Percentiles rank a stretch among this genome's conserved stretches.
Conservation (phyloP, 2,797 vertebrate genomes). For the Pseudomugil tenellus region DNA sequence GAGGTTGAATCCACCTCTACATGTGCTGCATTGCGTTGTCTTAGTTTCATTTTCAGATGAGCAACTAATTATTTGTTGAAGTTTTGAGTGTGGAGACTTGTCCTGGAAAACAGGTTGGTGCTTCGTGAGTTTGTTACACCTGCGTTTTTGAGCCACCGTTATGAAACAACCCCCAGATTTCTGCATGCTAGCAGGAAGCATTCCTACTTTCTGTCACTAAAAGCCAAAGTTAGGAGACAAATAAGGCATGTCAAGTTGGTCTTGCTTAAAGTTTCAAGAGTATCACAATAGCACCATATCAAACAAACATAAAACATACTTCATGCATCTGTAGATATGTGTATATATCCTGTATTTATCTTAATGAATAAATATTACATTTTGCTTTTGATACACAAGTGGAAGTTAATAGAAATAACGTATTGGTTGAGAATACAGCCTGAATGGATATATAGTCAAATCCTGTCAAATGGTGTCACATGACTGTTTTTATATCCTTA, state of each 20-base stretch:
- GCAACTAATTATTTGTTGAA: background rate
- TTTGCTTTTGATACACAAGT: slow-evolving; percentile 56
- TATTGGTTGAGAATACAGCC: slow-evolving; percentile 40
- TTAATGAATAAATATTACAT: slow-evolving; percentile 63
- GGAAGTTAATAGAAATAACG: slow-evolving; percentile 64
- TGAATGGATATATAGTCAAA: slow-evolving; percentile 13
- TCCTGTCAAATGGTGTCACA: slow-evolving; percentile 27
- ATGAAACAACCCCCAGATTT: slow-evolving; percentile 30
- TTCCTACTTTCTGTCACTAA: slow-evolving; percentile 17
- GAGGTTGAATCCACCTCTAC: background rate
- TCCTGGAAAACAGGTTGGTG: background rate
- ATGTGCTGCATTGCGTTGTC: background rate
- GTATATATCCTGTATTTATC: slow-evolving; percentile 50
- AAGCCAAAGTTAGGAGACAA: slow-evolving; percentile 56
- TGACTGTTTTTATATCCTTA: slow-evolving; percentile 16
- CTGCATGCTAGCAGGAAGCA: background rate
- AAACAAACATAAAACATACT: slow-evolving; percentile 64
- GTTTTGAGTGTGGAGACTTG: background rate
- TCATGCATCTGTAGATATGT: slow-evolving; percentile 70
- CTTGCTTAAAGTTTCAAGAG: slow-evolving; percentile 57
- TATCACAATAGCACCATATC: slow-evolving; percentile 79
- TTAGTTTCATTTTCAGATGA: background rate
- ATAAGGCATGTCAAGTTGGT: slow-evolving; percentile 50
- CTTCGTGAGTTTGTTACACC: background rate
- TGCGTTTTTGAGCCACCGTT: slow-evolving; percentile 1